These are phyloP conservation scores for Antrozous pallidus DNA, from an alignment of 2,797 vertebrate species.

Conservation along the genomic window DNA sequence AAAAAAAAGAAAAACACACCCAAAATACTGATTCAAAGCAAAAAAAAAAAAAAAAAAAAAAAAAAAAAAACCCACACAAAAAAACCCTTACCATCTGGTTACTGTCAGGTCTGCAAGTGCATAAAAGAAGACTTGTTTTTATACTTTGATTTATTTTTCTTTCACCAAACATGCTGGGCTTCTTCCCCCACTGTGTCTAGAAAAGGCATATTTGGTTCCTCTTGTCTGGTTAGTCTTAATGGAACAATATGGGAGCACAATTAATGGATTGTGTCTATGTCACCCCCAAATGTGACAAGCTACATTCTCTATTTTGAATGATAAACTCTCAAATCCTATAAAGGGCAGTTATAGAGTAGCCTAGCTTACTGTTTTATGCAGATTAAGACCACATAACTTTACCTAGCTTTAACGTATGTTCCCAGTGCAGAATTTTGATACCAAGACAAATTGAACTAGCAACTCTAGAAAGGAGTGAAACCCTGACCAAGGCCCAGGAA, in stretches of 20 bases:
- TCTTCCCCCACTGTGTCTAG: conserved; percentile 13
- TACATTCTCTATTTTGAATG: not conserved
- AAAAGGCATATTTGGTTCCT: not conserved
- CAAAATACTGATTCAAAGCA: conserved; percentile 20
- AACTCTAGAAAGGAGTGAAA: not conserved
- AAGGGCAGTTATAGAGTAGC: not conserved
- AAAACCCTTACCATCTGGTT: conserved; percentile 58
- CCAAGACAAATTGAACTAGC: not conserved
- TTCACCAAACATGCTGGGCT: conserved; percentile 43
- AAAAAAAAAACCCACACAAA: no score
- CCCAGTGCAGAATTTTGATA: not conserved
- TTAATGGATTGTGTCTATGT: not conserved
- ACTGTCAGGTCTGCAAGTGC: conserved; percentile 60
- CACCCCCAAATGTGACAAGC: not conserved
- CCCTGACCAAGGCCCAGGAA: not conserved
- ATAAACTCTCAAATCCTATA: not conserved
- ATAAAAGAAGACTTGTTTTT: conserved; percentile 65
- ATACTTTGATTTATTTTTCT: conserved; percentile 68
- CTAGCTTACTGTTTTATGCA: not conserved
- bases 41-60: not conserved
- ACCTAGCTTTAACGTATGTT: not conserved
- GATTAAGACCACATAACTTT: not conserved
- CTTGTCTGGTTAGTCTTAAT: not conserved
- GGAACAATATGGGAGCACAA: not conserved
- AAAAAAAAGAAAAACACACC: not conserved